Base-by-base conservation (phyloP, 2,113 vertebrate species). In the Harpagus bidentatus region DNA sequence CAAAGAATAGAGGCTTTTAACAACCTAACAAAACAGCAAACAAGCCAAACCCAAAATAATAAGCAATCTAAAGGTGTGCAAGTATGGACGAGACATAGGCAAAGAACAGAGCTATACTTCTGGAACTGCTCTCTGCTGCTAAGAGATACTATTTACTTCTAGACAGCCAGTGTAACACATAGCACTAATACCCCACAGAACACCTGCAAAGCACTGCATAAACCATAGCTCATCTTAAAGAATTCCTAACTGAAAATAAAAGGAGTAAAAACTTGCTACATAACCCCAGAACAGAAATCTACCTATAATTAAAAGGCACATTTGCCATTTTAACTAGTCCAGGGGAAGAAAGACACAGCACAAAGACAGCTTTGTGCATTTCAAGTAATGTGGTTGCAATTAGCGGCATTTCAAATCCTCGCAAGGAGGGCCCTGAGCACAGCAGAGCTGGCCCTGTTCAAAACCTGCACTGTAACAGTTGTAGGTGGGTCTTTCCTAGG, bases 311-410 rank as follows among this genome's bases (percentile, higher is more conserved):
- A 90, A 90, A 82, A 90, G 63, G 87, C 72, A 36, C 22, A n/a
- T 92, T 90, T 95, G 91, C 71, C 89, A 71, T 94, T 97, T 95
- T 90, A 95, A 90, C 78, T 70, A 82, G 89, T 83, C 89, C 76
- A 32, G 71, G 71, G 74, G 84, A 95, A 95, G 86, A 88, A 73
- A 77, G 73, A 32, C 56, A 25, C 22, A 88, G 91, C 88, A 97
- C 89, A 96, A 97, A 97, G 94, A 58, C 76, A 97, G 93, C 94
- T 93, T 95, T 95, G 96, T 95, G 86, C 52, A 42, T 78, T 89
- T 82, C 67, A 80, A 95, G 87, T 81, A 95, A 93, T 11, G 47
- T 67, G 87, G 82, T 78, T 93, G 69, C 72, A 94, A 96, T 97
- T 86, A 94, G 93, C 50, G 67, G 95, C 91, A 72, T 88, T 94